Evolutionary conservation across 2,888 invertebrate genomes (phyloP).

Genomic region (Dione juno): DNA sequence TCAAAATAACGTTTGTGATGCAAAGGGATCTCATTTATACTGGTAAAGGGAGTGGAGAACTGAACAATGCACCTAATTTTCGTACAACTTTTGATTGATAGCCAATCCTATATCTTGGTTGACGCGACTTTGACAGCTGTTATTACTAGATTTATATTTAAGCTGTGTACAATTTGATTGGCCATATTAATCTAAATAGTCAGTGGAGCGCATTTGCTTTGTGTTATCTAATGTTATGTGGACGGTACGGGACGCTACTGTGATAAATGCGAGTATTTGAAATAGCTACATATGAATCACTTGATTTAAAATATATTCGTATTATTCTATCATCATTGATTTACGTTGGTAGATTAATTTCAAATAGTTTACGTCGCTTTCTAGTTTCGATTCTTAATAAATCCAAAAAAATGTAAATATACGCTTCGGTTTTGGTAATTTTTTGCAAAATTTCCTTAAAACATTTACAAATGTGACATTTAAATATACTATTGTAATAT

Average conservation of each 20-base stretch:
- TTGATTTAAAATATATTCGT: too few relatives aligned
- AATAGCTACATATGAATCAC: neutral
- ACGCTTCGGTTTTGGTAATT: too few relatives aligned
- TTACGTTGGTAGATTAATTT: too few relatives aligned
- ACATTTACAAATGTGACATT: too few relatives aligned
- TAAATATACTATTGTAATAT: too few relatives aligned
- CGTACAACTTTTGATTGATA: constrained; percentile 73
- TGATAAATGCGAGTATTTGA: constrained; percentile 29
- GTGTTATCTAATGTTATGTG: constrained; percentile 34
- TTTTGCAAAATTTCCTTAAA: too few relatives aligned
- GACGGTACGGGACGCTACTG: constrained; percentile 32
- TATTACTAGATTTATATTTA: constrained; percentile 61
- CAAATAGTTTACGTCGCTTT: too few relatives aligned
- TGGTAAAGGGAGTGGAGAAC: constrained; percentile 61
- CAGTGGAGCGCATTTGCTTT: constrained; percentile 46
- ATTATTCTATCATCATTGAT: too few relatives aligned
- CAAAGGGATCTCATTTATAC: constrained; percentile 46
- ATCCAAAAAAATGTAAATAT: too few relatives aligned
- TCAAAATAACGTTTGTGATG: constrained; percentile 43
- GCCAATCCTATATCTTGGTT: constrained; percentile 64
- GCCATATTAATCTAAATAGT: constrained; percentile 59
- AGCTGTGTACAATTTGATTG: constrained; percentile 49
- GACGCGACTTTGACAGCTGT: constrained; percentile 65
- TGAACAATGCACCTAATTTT: constrained; percentile 79
- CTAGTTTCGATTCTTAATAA: too few relatives aligned